Evolutionary conservation across 2,888 invertebrate species (phyloP).

Genomic region (Melinopterus prodromus): DNA sequence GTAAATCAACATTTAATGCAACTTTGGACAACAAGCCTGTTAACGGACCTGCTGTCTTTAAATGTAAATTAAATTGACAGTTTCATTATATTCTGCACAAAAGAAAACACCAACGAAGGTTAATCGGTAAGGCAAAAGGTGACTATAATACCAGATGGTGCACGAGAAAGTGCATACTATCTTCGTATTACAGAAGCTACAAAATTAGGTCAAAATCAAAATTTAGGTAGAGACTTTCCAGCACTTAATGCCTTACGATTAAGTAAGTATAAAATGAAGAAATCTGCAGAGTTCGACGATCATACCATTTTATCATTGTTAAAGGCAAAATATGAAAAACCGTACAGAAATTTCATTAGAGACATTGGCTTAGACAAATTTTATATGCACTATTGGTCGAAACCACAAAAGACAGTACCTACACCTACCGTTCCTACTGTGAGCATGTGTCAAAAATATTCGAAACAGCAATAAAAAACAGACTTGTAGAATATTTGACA

Average conservation of each 20-base stretch:
- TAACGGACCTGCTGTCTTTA: neutral
- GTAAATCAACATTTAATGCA: neutral
- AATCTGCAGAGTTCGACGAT: neutral
- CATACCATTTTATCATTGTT: neutral
- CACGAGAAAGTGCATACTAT: neutral
- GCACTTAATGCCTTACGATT: neutral
- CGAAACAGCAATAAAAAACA: no score
- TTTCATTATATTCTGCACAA: neutral
- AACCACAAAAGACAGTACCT: neutral
- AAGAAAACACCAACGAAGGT: neutral
- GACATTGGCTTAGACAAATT: neutral
- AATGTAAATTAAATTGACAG: neutral
- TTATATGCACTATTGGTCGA: neutral
- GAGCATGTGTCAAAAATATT: no score
- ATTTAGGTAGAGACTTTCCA: neutral
- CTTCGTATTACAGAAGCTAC: neutral
- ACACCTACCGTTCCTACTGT: constrained; percentile 4
- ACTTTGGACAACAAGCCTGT: neutral
- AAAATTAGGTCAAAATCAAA: neutral
- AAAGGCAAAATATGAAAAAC: neutral
- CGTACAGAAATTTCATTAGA: neutral
- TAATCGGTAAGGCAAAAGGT: neutral
- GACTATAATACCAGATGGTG: neutral
- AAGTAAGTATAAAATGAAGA: constrained; percentile 4
- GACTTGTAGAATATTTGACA: no score